These are phyloP conservation scores for Nebria ingens DNA, from an alignment of 1,140 invertebrate species.

Conservation along the genomic window DNA sequence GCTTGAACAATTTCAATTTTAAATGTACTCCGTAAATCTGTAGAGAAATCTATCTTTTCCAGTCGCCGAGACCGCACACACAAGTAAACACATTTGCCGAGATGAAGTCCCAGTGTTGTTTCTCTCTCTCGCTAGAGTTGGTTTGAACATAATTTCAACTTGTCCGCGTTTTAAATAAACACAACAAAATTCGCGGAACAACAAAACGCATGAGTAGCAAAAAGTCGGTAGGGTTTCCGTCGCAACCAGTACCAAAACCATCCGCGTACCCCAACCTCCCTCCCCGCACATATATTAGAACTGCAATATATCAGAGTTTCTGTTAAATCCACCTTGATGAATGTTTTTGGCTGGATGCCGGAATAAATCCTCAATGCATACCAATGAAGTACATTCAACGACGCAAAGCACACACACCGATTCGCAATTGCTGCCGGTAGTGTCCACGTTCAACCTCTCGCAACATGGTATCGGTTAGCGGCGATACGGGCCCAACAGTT, in stretches of 20 bases:
- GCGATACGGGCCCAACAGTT: not conserved
- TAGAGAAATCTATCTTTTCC: too few species aligned
- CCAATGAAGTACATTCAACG: conserved; percentile 32
- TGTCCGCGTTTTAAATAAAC: not conserved
- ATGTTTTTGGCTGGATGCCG: conserved; percentile 36
- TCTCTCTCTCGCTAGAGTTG: too few species aligned
- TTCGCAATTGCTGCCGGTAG: not conserved
- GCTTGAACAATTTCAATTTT: too few species aligned
- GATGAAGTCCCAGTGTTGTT: too few species aligned
- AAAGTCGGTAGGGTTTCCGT: conserved; percentile 2
- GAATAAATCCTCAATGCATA: conserved; percentile 38
- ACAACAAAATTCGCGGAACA: conserved; percentile 8
- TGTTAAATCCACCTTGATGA: conserved; percentile 36
- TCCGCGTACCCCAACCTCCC: not conserved
- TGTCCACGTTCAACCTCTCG: not conserved
- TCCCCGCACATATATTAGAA: conserved; percentile 30
- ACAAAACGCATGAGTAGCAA: not conserved
- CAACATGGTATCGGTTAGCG: not conserved
- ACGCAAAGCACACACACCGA: not conserved
- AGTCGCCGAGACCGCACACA: not conserved
- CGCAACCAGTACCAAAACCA: not conserved
- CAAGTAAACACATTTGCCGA: not conserved
- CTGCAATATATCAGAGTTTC: conserved; percentile 35
- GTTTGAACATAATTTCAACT: not conserved
- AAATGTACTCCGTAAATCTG: too few species aligned